A percentile compares a stretch with the other conserved stretches of the same genome.
phyloP scores from a whole-genome alignment of 2,113 vertebrate species.

The Cavia porcellus region DNA sequence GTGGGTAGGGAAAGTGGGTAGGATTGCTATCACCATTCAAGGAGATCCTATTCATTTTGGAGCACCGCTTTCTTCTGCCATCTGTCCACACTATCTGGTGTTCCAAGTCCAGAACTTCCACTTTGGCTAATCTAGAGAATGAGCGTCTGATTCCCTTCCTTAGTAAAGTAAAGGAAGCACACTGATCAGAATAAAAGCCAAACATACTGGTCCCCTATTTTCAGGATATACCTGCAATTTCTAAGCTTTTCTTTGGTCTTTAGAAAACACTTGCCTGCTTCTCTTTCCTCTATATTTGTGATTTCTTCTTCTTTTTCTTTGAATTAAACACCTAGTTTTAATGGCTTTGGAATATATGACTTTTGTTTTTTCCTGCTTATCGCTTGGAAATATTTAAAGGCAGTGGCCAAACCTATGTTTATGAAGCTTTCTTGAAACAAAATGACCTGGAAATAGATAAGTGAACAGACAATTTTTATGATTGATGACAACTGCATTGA shows the following conservation, averaged over 20 bases:
- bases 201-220: not conserved
- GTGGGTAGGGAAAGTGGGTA: not conserved
- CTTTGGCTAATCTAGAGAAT: not conserved
- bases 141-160: not conserved
- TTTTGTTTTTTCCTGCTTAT: not conserved
- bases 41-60: too few species aligned
- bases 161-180: not conserved
- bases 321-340: constrained; percentile 22
- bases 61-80: not conserved
- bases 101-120: not conserved
- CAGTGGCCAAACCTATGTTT: not conserved
- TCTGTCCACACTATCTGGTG: not conserved
- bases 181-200: not conserved
- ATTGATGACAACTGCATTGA: not conserved
- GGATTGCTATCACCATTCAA: not conserved
- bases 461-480: not conserved
- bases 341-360: not conserved
- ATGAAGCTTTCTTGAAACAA: not conserved
- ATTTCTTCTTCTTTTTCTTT: not conserved
- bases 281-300: too few species aligned
- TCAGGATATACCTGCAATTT: not conserved
- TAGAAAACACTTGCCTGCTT: not conserved
- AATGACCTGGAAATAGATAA: not conserved
- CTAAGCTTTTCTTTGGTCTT: not conserved
- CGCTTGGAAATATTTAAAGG: not conserved